Evolutionary conservation across 2,113 vertebrate genomes (phyloP), one percentile per base, ranked within the genome.

Genomic region (Oryzias celebensis): DNA sequence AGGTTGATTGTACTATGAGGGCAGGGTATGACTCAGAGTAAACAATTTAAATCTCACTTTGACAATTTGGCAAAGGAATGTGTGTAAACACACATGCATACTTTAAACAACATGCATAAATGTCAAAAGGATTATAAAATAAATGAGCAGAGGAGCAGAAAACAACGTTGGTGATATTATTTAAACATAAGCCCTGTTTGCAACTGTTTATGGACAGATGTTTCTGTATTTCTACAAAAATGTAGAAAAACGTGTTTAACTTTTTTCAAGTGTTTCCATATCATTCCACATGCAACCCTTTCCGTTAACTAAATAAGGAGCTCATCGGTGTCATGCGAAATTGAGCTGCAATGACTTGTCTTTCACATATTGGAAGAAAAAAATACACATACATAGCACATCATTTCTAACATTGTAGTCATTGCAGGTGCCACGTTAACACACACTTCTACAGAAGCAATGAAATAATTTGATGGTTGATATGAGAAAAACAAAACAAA

Each of bases 121-220:
- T 78, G 68, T 53, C 62, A 72, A 65, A 61, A 65, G 59, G 49
- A 57, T 63, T 23, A 65, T 12, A 50, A 49, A 65, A 58, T 24
- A 50, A 53, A 12, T 42, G 5, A 17, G n/a, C 55, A 18, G 15
- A 1, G 42, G 23, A 31, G 16, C 24, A 36, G 63, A 17, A 24
- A 22, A 3, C 8, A 10, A 3, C 36, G 2, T 36, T 36, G 8
- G 36, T 2, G 36, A 12, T 12, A 8, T 7, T 36, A 36, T 36
- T 36, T 36, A 36, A 3, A 6, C 2, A 36, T 2, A 36, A 36
- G 8, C 2, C 31, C 31, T 36, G 31, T 36, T 36, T 36, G 31
- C 31, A 36, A 8, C 31, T 10, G 31, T 10, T 10, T 36, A 36
- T 36, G 31, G 7, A 36, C 6, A 36, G 31, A 36, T 36, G 10